Base-by-base conservation (phyloP, 2,797 vertebrate species). In the Tangara arthus region DNA sequence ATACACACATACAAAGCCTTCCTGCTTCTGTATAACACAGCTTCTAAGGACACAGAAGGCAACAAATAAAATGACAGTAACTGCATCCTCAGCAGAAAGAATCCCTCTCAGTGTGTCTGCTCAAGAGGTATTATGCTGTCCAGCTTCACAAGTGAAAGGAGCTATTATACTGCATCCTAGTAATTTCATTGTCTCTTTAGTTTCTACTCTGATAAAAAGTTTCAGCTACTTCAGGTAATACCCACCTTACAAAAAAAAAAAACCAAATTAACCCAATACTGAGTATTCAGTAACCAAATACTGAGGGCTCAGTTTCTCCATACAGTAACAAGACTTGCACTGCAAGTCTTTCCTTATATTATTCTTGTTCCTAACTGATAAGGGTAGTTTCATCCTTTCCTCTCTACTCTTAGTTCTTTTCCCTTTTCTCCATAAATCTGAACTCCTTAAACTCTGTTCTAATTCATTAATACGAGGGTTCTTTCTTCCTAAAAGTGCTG, bases 201-300 rank as follows among this genome's bases (percentile, higher is more conserved):
- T 27, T 69, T 52, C 56, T 79, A 46, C 19, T 61, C 27, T 82
- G 44, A 79, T 14, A 82, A 70, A 87, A 87, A 78, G 13, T 10
- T 61, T 81, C 61, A 63, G 32, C 44, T 49, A 35, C 24, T 65
- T 72, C 47, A 77, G n/a, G 26, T 35, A 77, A 70, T 28, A 77
- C 3, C 5, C 14, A 73, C 11, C 7, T 56, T 50, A 27, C 0
- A 0, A 68, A 55, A 34, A 39, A 44, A 44, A 42, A 27, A 32
- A 4, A 9, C 1, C 46, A 77, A 39, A 53, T 17, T 1, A 61
- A 39, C 13, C 26, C 39, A 68, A 32, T 42, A 84, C 22, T 50
- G 70, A 35, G 8, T 35, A 57, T 49, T 78, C 22, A 63, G n/a
- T 41, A 79, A 44, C 53, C 34, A 70, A 69, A 55, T 41, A 60